Evolutionary conservation across 2,113 vertebrate species (phyloP).

Genomic region (Brachyistius frenatus): DNA sequence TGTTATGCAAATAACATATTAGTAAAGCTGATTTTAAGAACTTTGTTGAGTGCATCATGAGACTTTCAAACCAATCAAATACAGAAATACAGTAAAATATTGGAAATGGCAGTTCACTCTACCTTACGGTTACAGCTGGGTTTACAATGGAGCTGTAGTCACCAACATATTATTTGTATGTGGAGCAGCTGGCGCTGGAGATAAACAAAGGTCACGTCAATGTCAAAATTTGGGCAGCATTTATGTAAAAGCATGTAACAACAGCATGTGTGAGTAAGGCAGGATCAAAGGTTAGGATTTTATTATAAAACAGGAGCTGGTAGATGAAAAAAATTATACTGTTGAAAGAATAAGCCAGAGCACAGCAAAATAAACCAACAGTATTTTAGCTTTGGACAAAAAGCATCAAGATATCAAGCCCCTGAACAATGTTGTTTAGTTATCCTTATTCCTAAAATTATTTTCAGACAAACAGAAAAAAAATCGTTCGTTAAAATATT

Average conservation of each 20-base stretch:
- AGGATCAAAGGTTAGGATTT: conserved; percentile 19
- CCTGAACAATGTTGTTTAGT: background rate
- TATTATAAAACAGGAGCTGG: conserved; percentile 5
- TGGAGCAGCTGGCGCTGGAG: conserved; percentile 38
- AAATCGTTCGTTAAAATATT: background rate
- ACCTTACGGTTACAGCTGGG: background rate
- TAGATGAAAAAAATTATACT: conserved; percentile 6
- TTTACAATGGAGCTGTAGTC: background rate
- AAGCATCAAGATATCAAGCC: background rate
- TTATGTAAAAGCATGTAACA: conserved; percentile 19
- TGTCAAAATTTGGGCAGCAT: conserved; percentile 17
- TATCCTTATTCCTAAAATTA: too few relatives aligned
- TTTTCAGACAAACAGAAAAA: too few relatives aligned
- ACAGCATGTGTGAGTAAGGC: conserved; percentile 8
- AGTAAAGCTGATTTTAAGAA: too few relatives aligned
- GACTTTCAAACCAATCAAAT: background rate
- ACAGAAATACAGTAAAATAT: background rate
- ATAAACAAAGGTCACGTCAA: conserved; percentile 37
- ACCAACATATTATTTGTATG: background rate
- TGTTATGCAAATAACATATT: too few relatives aligned
- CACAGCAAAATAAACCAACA: background rate
- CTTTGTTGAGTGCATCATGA: too few relatives aligned
- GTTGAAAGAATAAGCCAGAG: background rate
- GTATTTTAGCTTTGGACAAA: background rate
- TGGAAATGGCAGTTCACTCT: background rate